Evolutionary conservation across 35 echinoderm and acorn worm species (phyloP).

Genomic region (Ptychodera flava): DNA sequence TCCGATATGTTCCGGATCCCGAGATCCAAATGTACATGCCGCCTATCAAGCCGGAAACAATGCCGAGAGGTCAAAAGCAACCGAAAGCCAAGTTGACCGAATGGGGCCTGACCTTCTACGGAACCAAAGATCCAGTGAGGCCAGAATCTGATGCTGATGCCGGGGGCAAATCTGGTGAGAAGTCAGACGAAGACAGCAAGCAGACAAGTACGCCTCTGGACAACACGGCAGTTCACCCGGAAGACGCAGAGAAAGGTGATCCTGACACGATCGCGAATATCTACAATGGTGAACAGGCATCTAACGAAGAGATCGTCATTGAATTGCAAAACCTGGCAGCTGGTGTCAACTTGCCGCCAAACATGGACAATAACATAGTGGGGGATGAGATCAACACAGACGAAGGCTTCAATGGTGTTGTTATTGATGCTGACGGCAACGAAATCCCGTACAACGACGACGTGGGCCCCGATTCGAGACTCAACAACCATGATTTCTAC

Average conservation of each 20-base stretch:
- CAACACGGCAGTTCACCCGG: slow-evolving; percentile 47
- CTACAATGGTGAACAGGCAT: slow-evolving; percentile 65
- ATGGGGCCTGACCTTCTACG: slow-evolving; percentile 64
- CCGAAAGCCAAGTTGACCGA: slow-evolving; percentile 18
- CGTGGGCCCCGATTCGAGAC: background rate
- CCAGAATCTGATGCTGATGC: background rate
- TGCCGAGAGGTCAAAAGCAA: slow-evolving; percentile 29
- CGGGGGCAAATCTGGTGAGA: background rate
- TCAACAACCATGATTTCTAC: background rate
- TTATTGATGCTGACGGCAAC: background rate
- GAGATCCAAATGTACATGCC: background rate
- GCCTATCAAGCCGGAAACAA: background rate
- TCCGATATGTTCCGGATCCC: slow-evolving; percentile 42
- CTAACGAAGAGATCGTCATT: slow-evolving; percentile 72
- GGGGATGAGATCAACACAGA: slow-evolving; percentile 11
- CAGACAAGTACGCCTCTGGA: slow-evolving; percentile 2
- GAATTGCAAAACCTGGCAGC: slow-evolving; percentile 41
- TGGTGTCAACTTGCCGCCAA: slow-evolving; percentile 55
- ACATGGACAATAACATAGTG: slow-evolving; percentile 57
- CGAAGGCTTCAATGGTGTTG: slow-evolving; percentile 31
- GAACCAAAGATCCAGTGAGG: slow-evolving; percentile 13
- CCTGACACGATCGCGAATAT: slow-evolving; percentile 47
- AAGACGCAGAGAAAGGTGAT: slow-evolving; percentile 50
- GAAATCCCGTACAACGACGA: background rate
- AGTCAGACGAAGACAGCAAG: slow-evolving; percentile 11